Evolutionary conservation across 2,888 invertebrate genomes (phyloP), one percentile per base, ranked within the genome.

Genomic region (Sipha maydis): DNA sequence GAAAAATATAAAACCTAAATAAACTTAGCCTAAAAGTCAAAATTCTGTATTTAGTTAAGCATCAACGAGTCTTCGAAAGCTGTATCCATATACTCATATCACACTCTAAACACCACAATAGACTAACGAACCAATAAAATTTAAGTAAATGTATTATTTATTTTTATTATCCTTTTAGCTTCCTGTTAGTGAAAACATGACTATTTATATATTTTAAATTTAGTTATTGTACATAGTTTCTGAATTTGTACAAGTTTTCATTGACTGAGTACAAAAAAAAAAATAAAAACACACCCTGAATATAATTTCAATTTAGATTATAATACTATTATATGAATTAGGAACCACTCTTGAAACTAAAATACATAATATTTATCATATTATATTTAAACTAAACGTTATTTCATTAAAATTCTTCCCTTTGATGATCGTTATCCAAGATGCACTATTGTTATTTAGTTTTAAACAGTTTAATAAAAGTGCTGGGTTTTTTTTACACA

Each of bases 51-150:
- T 73, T n/a, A n/a, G 56, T 75, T 75, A 83, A 75, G 56, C 56
- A 48, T 75, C 48, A 25, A 73, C 31, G n/a, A 83, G 38, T 41
- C 54, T 54, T 56, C 54, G 73, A n/a, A 34, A 54, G 69, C 41
- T 69, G 71, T 83, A 54, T 54, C 54, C 71, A 82, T 82, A 25
- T 31, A 71, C 82, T 83, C 25, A 38, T n/a, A 56, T 41, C 71
- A 48, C 31, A 73, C 31, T 34, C 34, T 54, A 73, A 83, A 73
- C 34, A 34, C 34, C 34, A 34, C 34, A n/a, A n/a, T n/a, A n/a
- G n/a, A n/a, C 1, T 34, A 54, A 83, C 17, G 31, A n/a, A 83
- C 56, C 38, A 75, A 56, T n/a, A 56, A 21, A 38, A 75, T 56
- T 54, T 69, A 82, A 82, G 69, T 21, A 28, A 69, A 82, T 82